Conservation (phyloP, 2,113 vertebrate genomes). For the Ceyx melanurus region DNA sequence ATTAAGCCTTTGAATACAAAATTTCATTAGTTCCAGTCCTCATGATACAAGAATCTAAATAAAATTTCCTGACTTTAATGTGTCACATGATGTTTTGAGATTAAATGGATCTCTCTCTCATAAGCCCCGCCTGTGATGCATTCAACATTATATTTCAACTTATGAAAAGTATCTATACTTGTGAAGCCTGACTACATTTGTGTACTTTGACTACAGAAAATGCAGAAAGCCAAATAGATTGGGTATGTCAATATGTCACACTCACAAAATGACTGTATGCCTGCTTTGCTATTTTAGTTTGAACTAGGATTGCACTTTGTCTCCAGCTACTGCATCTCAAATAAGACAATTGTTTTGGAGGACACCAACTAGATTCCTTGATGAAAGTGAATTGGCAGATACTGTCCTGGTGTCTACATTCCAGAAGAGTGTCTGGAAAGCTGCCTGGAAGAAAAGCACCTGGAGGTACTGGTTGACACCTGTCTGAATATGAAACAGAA, state of each 20-base stretch:
- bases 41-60: background rate
- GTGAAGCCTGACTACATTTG: background rate
- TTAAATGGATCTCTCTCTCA: background rate
- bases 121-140: too few species aligned
- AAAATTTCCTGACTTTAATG: background rate
- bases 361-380: background rate
- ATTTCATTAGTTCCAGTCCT: background rate
- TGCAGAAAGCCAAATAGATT: background rate
- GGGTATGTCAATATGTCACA: background rate
- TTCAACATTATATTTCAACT: too few species aligned
- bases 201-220: background rate
- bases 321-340: accelerated
- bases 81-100: background rate
- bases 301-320: background rate
- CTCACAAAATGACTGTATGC: accelerated
- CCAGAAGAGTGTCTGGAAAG: too few species aligned
- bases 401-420: background rate
- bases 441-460: too few species aligned
- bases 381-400: background rate
- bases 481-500: too few species aligned
- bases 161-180: background rate
- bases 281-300: background rate
- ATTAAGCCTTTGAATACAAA: background rate
- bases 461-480: too few species aligned
- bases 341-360: background rate